Evolutionary conservation across 1,140 invertebrate genomes (phyloP).

Genomic region (Brachionus manjavacas): DNA sequence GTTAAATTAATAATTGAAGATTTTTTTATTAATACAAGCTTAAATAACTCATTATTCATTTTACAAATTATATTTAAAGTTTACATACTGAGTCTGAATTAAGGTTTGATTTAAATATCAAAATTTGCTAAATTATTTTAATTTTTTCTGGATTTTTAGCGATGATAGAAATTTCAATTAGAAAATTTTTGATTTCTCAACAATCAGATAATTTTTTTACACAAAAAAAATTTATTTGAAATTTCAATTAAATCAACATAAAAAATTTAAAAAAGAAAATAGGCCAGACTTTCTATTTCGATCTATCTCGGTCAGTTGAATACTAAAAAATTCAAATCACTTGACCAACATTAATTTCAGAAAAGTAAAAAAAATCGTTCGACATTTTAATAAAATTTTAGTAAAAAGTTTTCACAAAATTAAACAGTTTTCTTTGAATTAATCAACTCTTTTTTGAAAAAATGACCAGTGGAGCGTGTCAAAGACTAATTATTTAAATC

Average conservation of each 20-base stretch:
- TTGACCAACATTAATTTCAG: background rate
- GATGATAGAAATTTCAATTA: too few relatives aligned
- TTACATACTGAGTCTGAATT: too few relatives aligned
- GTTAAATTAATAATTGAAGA: too few relatives aligned
- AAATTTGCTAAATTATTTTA: too few relatives aligned
- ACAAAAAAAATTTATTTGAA: background rate
- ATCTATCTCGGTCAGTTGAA: conserved; percentile 18
- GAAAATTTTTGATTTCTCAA: too few relatives aligned
- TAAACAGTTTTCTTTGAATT: background rate
- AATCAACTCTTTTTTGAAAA: too few relatives aligned
- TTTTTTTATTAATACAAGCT: too few relatives aligned
- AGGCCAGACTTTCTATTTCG: conserved; percentile 13
- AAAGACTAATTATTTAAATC: conserved; percentile 25
- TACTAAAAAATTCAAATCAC: background rate
- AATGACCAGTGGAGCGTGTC: background rate
- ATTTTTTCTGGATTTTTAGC: too few relatives aligned
- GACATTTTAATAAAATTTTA: background rate
- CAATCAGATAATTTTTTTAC: too few relatives aligned
- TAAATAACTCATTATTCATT: too few relatives aligned
- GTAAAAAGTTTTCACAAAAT: background rate
- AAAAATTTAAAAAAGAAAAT: background rate
- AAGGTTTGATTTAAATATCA: too few relatives aligned
- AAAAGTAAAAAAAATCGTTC: background rate
- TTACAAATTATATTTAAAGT: too few relatives aligned
- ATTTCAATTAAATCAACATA: background rate